Conservation (phyloP, 2,888 invertebrate species). For the Malacosoma neustria region DNA sequence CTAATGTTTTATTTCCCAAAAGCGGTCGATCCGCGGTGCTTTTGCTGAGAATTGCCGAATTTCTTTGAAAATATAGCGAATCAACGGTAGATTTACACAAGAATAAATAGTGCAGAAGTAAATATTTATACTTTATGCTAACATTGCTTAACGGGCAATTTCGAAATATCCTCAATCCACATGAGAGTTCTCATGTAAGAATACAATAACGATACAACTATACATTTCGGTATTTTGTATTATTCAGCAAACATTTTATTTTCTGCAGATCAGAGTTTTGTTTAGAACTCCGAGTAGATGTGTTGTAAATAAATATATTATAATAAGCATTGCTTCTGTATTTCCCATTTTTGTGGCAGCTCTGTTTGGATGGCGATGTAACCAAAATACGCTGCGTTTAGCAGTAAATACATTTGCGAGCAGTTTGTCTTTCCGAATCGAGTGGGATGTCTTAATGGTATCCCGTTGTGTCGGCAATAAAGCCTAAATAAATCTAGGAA, state of each 20-base stretch:
- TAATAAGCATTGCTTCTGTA: too few relatives aligned
- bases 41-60: constrained; percentile 37
- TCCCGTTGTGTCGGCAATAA: constrained; percentile 13
- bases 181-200: too few relatives aligned
- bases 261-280: too few relatives aligned
- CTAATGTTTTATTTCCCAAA: constrained; percentile 56
- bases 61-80: constrained; percentile 35
- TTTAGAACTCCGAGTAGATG: too few relatives aligned
- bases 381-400: constrained; percentile 25
- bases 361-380: constrained; percentile 24
- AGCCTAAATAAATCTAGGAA: constrained; percentile 7
- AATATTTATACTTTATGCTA: too few relatives aligned
- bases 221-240: too few relatives aligned
- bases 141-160: too few relatives aligned
- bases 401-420: constrained; percentile 32
- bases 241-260: too few relatives aligned
- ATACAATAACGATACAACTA: too few relatives aligned
- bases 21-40: constrained; percentile 27
- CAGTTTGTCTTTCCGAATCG: constrained; percentile 24
- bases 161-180: too few relatives aligned
- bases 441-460: constrained; percentile 28
- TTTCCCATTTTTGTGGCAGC: constrained; percentile 29
- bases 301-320: too few relatives aligned
- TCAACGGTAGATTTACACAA: constrained; percentile 13
- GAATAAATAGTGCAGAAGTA: constrained; percentile 8